A percentile compares a stretch with the other conserved stretches of the same genome.
These are phyloP conservation scores for Dryomyza anilis DNA, from an alignment of 2,888 invertebrate species.

Conservation along the genomic window DNA sequence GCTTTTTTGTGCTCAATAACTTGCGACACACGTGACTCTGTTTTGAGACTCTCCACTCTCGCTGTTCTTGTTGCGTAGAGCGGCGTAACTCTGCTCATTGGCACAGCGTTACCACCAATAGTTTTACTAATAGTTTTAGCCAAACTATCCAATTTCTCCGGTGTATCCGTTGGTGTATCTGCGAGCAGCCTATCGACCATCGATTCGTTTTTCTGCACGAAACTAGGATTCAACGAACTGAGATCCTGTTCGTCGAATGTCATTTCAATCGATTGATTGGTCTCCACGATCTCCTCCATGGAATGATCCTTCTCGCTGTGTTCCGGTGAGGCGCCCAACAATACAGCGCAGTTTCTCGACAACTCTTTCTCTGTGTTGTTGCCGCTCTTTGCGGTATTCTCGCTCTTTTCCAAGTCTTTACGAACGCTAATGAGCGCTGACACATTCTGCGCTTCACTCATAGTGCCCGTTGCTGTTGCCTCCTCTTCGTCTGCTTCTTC, in stretches of 20 bases:
- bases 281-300: conserved; percentile 54
- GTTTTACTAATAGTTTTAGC: not conserved
- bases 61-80: too few relatives aligned
- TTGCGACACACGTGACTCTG: not conserved
- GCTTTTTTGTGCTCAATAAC: not conserved
- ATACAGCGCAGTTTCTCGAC: too few relatives aligned
- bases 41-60: not conserved
- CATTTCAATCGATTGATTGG: conserved; percentile 55
- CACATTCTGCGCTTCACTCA: not conserved
- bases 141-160: not conserved
- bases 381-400: not conserved
- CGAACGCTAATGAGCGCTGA: not conserved
- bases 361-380: conserved; percentile 4
- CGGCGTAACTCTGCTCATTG: not conserved
- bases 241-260: conserved; percentile 48
- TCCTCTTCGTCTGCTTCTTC: not conserved
- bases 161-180: conserved; percentile 33
- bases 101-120: not conserved
- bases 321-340: conserved; percentile 26
- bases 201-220: conserved; percentile 43
- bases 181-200: conserved; percentile 40
- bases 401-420: not conserved
- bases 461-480: not conserved
- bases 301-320: conserved; percentile 56
- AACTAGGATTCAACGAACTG: conserved; percentile 41